phyloP scores from a whole-genome alignment of 2,797 vertebrate species.

The Platalea minor region DNA sequence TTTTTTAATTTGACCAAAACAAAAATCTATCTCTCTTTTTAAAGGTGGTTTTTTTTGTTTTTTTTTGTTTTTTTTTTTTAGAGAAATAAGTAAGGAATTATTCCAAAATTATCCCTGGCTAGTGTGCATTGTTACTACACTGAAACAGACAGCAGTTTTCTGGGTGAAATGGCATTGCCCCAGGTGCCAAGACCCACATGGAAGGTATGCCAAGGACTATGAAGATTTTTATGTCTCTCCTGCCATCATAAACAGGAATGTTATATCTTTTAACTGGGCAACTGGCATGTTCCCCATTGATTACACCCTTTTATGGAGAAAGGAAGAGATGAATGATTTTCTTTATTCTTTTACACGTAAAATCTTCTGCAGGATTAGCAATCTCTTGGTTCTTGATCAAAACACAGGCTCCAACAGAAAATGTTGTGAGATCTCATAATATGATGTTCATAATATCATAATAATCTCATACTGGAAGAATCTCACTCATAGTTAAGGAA shows the following conservation, averaged over 20 bases:
- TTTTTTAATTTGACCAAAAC: conserved; percentile 11
- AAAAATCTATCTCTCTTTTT: not conserved
- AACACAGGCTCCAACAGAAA: not conserved
- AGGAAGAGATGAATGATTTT: conserved; percentile 6
- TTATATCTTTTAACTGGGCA: conserved; percentile 17
- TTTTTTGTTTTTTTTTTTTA: not conserved
- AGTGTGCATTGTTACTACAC: conserved; percentile 18
- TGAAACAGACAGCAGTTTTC: conserved; percentile 54
- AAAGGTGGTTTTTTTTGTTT: not conserved
- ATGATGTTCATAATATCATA: not conserved
- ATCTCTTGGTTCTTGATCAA: not conserved
- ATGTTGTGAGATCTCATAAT: not conserved
- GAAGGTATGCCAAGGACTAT: conserved; percentile 23
- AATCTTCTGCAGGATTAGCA: not conserved
- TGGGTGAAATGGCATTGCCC: conserved; percentile 44
- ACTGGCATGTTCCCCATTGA: not conserved
- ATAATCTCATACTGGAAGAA: not conserved
- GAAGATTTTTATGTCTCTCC: conserved; percentile 19
- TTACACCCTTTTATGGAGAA: conserved; percentile 8
- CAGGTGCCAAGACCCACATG: conserved; percentile 41
- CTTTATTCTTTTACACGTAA: conserved; percentile 13
- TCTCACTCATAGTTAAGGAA: not conserved
- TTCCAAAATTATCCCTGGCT: conserved; percentile 47
- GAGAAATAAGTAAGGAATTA: not conserved
- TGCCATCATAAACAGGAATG: conserved; percentile 43